phyloP scores from a whole-genome alignment of 2,888 invertebrate species.

The Ferrisia virgata region DNA sequence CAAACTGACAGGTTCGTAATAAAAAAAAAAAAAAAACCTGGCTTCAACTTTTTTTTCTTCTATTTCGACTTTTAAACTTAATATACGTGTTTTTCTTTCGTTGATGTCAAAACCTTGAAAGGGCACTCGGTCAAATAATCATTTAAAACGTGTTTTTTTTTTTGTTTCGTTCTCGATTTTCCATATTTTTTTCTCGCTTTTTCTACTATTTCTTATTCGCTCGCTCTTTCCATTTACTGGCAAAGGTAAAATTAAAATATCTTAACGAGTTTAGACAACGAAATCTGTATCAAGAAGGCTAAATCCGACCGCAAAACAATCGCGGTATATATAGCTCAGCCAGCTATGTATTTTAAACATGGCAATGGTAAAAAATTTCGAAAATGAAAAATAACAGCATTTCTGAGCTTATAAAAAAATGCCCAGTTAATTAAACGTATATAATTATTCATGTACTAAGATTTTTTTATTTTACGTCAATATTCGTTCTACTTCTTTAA shows the following conservation, averaged over 20 bases:
- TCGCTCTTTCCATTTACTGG: neutral
- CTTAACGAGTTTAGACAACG: neutral
- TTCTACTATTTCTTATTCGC: neutral
- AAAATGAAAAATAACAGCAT: too few relatives aligned
- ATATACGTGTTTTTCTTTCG: constrained; percentile 30
- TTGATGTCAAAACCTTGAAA: constrained; percentile 23
- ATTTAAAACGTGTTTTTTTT: constrained; percentile 25
- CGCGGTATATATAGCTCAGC: neutral
- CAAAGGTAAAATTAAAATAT: constrained; percentile 11
- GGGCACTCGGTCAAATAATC: constrained; percentile 23
- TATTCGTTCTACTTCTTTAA: too few relatives aligned
- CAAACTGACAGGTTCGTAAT: constrained; percentile 29
- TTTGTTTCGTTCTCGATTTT: neutral
- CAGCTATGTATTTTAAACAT: too few relatives aligned
- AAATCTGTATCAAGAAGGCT: neutral
- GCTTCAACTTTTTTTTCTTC: constrained; percentile 16
- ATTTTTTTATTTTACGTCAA: too few relatives aligned
- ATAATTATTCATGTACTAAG: too few relatives aligned
- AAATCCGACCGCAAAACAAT: neutral
- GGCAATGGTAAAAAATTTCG: too few relatives aligned
- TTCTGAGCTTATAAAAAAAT: too few relatives aligned
- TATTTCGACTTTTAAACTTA: constrained; percentile 7
- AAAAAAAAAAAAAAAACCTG: neutral
- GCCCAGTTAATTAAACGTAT: too few relatives aligned
- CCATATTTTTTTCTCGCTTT: neutral